These are phyloP conservation scores for Otocyon megalotis DNA, from an alignment of 2,113 vertebrate species.

Conservation along the genomic window DNA sequence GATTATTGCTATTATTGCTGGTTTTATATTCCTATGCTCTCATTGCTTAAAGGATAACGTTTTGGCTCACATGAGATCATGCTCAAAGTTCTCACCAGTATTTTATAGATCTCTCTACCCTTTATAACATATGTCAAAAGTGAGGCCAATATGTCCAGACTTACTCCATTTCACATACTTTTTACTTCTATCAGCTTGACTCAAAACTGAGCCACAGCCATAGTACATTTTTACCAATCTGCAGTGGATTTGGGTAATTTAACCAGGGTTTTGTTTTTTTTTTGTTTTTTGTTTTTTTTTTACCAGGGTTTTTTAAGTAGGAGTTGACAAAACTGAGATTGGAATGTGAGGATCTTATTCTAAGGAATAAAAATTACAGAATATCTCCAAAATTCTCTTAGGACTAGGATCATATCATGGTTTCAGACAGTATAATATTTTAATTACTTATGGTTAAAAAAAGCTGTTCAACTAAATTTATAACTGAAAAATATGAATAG, in stretches of 20 bases:
- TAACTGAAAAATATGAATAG: neutral
- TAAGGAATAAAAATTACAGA: neutral
- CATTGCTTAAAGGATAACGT: neutral
- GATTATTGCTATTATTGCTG: neutral
- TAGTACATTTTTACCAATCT: neutral
- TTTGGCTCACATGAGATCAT: neutral
- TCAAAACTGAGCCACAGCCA: neutral
- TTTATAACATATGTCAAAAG: neutral
- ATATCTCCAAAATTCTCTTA: neutral
- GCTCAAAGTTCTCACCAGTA: neutral
- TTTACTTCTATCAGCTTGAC: neutral
- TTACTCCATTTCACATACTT: neutral
- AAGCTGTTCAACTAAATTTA: neutral
- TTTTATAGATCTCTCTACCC: neutral
- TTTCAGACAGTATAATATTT: neutral
- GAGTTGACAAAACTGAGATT: neutral
- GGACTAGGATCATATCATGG: neutral
- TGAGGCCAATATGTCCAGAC: accelerated
- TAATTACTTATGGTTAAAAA: neutral
- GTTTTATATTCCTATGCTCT: neutral
- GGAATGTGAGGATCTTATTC: neutral
- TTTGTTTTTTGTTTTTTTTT: neutral
- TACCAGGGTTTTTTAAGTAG: neutral
- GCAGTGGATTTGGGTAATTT: neutral
- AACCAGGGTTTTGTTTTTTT: neutral